Conservation (phyloP, 2,888 invertebrate species). For the Pocota personata region DNA sequence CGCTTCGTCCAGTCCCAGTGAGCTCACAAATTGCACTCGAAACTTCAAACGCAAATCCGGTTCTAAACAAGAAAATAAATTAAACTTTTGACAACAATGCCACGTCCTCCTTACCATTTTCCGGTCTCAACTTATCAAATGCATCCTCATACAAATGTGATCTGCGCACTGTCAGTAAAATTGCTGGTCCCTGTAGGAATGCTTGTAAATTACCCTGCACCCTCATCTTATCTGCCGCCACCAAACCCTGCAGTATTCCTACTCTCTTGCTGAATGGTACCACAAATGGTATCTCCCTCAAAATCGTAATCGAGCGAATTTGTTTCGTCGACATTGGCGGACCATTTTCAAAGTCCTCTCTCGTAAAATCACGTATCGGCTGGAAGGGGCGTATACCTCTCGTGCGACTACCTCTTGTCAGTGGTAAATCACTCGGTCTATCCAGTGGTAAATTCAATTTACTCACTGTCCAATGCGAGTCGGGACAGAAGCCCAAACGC, state of each 20-base stretch:
- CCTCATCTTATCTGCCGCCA: conserved; percentile 82
- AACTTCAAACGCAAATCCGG: conserved; percentile 93
- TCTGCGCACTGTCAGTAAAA: conserved; percentile 90
- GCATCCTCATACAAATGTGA: conserved; percentile 99
- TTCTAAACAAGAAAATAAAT: conserved; percentile 84
- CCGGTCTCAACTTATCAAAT: conserved; percentile 94
- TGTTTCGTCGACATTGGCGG: conserved; percentile 95
- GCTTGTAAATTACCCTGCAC: conserved; percentile 90
- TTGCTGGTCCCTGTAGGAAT: conserved; percentile 90
- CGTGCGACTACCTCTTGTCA: conserved; percentile 83
- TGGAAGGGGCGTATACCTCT: conserved; percentile 84
- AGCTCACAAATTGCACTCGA: conserved; percentile 94
- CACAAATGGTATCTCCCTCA: conserved; percentile 97
- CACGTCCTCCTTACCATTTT: conserved; percentile 90
- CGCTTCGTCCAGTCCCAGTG: conserved; percentile 95
- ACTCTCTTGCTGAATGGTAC: conserved; percentile 96
- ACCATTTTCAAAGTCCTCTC: conserved; percentile 88
- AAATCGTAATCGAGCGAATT: conserved; percentile 92
- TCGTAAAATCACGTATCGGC: conserved; percentile 84
- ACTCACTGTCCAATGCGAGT: conserved; percentile 87
- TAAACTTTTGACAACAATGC: no score
- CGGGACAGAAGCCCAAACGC: conserved; percentile 90
- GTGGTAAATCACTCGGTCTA: conserved; percentile 84
- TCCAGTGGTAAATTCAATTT: conserved; percentile 83
- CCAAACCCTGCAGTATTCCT: conserved; percentile 90